Evolutionary conservation across 2,888 invertebrate species (phyloP).

Genomic region (Quadroppia sp.): DNA sequence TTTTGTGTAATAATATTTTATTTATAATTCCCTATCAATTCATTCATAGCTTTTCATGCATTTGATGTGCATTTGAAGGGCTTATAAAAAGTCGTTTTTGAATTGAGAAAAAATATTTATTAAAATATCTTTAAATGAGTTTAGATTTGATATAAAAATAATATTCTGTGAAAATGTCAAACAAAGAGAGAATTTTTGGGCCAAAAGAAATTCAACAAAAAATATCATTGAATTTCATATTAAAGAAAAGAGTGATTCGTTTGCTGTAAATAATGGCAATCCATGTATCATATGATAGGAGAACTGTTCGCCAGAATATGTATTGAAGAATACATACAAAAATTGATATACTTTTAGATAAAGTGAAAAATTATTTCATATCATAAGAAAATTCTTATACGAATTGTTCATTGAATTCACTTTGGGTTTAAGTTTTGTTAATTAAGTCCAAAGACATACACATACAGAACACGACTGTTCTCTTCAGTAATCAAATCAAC

Average conservation of each 20-base stretch:
- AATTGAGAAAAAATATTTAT: neutral
- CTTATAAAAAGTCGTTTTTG: neutral
- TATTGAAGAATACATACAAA: neutral
- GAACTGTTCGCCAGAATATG: neutral
- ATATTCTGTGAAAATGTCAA: too few species aligned
- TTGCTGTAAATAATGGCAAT: neutral
- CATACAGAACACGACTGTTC: too few species aligned
- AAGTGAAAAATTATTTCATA: neutral
- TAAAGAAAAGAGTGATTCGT: conserved; percentile 1
- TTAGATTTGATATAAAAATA: too few species aligned
- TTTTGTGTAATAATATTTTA: too few species aligned
- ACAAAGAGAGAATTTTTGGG: too few species aligned
- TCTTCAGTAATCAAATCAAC: neutral
- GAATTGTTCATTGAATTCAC: neutral
- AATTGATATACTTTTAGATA: neutral
- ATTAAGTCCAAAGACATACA: too few species aligned
- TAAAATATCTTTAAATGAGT: conserved; percentile 7
- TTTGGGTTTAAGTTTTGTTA: neutral
- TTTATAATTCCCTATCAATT: neutral
- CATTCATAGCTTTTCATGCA: neutral
- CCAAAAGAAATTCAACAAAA: neutral
- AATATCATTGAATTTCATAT: neutral
- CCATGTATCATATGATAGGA: neutral
- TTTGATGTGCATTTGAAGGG: neutral
- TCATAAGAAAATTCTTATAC: neutral